Percentiles rank a stretch among this genome's conserved stretches.
Evolutionary conservation across 2,113 vertebrate genomes (phyloP).

Genomic region (Tautogolabrus adspersus): DNA sequence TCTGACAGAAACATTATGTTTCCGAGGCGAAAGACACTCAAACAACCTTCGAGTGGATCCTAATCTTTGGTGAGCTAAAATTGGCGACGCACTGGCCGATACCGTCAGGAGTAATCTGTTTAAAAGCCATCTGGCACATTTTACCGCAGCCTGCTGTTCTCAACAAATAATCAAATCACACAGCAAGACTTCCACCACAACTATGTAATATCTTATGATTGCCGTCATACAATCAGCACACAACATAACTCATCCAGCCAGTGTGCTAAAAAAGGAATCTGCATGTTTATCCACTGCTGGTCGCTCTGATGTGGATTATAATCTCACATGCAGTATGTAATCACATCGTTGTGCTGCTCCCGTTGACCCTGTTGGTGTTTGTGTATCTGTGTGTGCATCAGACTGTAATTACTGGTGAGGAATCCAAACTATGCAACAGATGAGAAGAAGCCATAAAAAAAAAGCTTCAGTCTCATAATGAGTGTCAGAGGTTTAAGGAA

Average conservation of each 20-base stretch:
- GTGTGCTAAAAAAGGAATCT: neutral
- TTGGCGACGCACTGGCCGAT: neutral
- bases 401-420: neutral
- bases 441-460: neutral
- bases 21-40: neutral
- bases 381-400: conserved; percentile 9
- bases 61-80: conserved; percentile 32
- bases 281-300: neutral
- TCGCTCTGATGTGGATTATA: neutral
- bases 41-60: conserved; percentile 16
- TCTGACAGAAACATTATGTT: neutral
- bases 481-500: neutral
- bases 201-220: conserved; percentile 8
- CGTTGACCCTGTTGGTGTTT: neutral
- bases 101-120: conserved; percentile 40
- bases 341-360: neutral
- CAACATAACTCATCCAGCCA: neutral
- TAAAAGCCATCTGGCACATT: conserved; percentile 52
- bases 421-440: conserved; percentile 26
- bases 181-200: neutral
- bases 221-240: conserved; percentile 13
- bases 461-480: neutral
- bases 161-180: conserved; percentile 36
- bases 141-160: conserved; percentile 15
- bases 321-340: neutral